A percentile compares a stretch with the other conserved stretches of the same genome.
phyloP scores from a whole-genome alignment of 1,140 invertebrate species.

The Papilio machaon region DNA sequence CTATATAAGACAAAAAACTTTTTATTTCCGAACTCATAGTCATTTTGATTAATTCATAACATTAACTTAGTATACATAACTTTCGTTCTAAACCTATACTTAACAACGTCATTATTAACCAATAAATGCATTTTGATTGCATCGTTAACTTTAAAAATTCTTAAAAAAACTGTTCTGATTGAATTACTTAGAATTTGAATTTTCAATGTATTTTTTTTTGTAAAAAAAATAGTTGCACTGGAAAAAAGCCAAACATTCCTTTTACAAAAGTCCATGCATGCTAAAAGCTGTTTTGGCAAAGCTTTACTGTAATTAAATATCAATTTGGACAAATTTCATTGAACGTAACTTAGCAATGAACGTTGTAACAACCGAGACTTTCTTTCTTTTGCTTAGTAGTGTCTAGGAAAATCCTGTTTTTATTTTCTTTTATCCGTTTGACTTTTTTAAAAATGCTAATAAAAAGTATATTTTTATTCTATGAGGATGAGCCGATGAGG shows the following conservation, averaged over 20 bases:
- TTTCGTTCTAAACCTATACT: too few species aligned
- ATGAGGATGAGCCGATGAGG: too few species aligned
- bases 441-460: too few species aligned
- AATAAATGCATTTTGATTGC: too few species aligned
- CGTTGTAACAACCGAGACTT: neutral
- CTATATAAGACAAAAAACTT: too few species aligned
- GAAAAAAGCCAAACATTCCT: slow-evolving; percentile 3
- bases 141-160: neutral
- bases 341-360: slow-evolving; percentile 13
- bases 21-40: too few species aligned
- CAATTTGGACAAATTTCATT: slow-evolving; percentile 14
- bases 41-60: too few species aligned
- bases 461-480: too few species aligned
- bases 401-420: too few species aligned
- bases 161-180: neutral
- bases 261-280: slow-evolving; percentile 18
- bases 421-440: too few species aligned
- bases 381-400: neutral
- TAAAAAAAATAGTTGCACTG: neutral
- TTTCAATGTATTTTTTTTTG: neutral
- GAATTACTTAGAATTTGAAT: neutral
- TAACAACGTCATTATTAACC: too few species aligned
- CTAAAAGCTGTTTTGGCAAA: slow-evolving; percentile 19
- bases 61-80: too few species aligned
- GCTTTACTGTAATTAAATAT: slow-evolving; percentile 7